Percentiles rank a stretch among this genome's conserved stretches.
These are phyloP conservation scores for Eremobia ochroleuca DNA, from an alignment of 2,888 invertebrate genomes.

Conservation along the genomic window DNA sequence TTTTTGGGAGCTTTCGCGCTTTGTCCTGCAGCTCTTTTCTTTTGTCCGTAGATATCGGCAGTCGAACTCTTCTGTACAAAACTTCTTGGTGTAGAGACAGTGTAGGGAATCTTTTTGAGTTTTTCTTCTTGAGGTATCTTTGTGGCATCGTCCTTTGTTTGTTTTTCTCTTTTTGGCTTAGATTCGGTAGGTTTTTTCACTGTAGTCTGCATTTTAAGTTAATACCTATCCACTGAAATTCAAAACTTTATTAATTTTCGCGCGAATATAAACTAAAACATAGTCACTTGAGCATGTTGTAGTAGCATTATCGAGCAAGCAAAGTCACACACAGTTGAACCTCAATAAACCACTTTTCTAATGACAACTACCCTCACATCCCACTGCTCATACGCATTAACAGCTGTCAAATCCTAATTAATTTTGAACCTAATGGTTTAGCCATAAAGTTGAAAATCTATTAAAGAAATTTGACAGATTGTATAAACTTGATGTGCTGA, in stretches of 20 bases:
- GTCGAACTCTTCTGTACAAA: constrained; percentile 79
- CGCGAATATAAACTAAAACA: background rate
- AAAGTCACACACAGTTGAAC: background rate
- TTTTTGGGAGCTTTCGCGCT: constrained; percentile 78
- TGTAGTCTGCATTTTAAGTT: constrained; percentile 73
- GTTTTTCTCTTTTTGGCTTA: constrained; percentile 62
- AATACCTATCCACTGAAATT: constrained; percentile 29
- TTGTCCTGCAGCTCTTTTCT: constrained; percentile 70
- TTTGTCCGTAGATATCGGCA: constrained; percentile 83
- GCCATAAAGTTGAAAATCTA: too few species aligned
- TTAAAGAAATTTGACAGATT: too few species aligned
- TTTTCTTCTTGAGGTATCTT: constrained; percentile 77
- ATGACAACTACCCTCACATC: background rate
- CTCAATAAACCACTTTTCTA: background rate
- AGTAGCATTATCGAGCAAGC: background rate
- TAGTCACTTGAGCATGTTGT: background rate
- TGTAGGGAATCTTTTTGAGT: constrained; percentile 73
- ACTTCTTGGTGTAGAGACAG: constrained; percentile 78
- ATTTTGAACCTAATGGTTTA: too few species aligned
- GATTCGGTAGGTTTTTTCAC: constrained; percentile 66
- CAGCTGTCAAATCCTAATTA: too few species aligned
- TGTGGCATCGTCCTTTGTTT: constrained; percentile 72
- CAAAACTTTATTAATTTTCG: background rate
- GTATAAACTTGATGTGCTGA: too few species aligned
- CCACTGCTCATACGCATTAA: background rate